Percentiles rank a stretch among this genome's conserved stretches.
phyloP scores from a whole-genome alignment of 2,797 vertebrate genomes.

The Oryzias dopingdopingensis region DNA sequence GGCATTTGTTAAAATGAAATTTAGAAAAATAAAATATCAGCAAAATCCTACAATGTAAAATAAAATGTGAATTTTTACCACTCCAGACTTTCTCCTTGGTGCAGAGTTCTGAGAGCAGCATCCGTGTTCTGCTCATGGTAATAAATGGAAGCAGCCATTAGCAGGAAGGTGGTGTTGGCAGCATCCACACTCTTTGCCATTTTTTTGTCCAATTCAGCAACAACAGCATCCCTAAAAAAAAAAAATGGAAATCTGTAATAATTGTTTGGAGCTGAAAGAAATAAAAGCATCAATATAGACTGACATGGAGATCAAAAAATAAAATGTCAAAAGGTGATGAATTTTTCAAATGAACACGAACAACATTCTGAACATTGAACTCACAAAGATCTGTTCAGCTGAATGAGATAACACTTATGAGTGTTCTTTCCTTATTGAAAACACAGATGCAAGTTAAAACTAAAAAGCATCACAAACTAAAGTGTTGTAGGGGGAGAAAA shows the following conservation, averaged over 20 bases:
- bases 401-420: no score
- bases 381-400: no score
- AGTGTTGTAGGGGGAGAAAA: no score
- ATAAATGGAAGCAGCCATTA: constrained; percentile 94
- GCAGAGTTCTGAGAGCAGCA: constrained; percentile 85
- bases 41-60: neutral
- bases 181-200: constrained; percentile 91
- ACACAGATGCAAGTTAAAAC: no score
- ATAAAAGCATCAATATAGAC: no score
- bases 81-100: constrained; percentile 93
- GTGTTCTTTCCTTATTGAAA: no score
- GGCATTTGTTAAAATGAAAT: neutral
- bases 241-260: neutral
- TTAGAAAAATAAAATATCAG: neutral
- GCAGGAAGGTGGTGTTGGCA: constrained; percentile 87
- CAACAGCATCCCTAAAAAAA: constrained; percentile 80
- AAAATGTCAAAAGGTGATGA: no score
- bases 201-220: constrained; percentile 89
- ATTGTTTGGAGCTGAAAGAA: no score
- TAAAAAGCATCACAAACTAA: no score
- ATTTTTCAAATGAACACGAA: no score
- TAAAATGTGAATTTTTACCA: constrained; percentile 73
- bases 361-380: no score
- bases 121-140: constrained; percentile 87
- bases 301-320: no score